Evolutionary conservation across 2,113 vertebrate genomes (phyloP), one percentile per base, ranked within the genome.

Genomic region (Psephotus haematonotus): DNA sequence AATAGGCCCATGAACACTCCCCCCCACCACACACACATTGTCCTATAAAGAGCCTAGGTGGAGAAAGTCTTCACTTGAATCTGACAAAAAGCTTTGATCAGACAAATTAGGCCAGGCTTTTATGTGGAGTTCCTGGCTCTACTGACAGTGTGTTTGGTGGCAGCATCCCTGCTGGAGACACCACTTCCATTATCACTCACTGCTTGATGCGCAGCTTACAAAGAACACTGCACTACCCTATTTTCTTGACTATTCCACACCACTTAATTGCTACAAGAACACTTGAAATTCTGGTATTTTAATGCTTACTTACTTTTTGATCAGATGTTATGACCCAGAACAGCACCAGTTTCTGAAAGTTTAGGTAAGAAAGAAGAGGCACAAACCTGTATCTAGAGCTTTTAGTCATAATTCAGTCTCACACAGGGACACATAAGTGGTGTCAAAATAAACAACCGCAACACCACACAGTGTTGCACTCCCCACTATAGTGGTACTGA

Each of bases 21-120:
- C 67, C 67, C 17, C 50, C 28, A 16, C 33, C 81, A 81, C 31
- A 50, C 41, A 80, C 7, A 43, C 65, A 47, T 7, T 60, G 74
- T 89, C 60, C 91, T 60, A 76, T 49, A 76, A 88, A 96, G 6
- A 82, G 20, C 29, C 46, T 55, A 91, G 89, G 84, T 92, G 74
- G 77, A 83, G 82, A 81, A 95, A 83, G 84, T 71, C 71, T 86
- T 72, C 70, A 59, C 50, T 91, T 78, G 70, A 68, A 95, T 57
- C 52, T 80, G 88, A 83, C 52, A 78, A 68, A 55, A 81, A 90
- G 39, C 86, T 96, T 91, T 96, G 72, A 95, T 95, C 76, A 92
- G 64, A 94, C 43, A 96, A 95, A 96, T 96, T 80, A 88, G 65
- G 62, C 52, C 77, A 91, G 87, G 83, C 29, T 96, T 93, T 93